Percentiles rank a stretch among this genome's conserved stretches.
Conservation (phyloP, 2,888 invertebrate genomes). For the Tenodera sinensis region DNA sequence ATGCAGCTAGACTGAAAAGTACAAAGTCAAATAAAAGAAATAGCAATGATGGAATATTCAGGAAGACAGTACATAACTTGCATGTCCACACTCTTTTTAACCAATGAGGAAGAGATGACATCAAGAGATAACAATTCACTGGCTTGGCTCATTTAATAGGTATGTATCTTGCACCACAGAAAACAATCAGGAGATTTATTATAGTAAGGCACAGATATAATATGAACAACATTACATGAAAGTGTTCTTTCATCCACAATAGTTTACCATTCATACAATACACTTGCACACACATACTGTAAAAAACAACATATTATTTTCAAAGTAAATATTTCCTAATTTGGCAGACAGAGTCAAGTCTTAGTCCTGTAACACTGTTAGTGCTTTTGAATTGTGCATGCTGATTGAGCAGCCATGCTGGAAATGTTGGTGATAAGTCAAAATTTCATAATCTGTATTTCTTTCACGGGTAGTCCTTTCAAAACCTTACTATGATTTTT, state of each 20-base stretch:
- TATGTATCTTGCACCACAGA: not conserved
- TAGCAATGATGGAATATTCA: not conserved
- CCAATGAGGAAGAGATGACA: not conserved
- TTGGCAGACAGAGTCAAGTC: not conserved
- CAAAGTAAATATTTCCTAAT: not conserved
- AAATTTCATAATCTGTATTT: not conserved
- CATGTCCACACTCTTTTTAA: not conserved
- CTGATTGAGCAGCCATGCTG: not conserved
- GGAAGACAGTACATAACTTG: not conserved
- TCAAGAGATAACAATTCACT: not conserved
- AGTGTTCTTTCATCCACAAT: not conserved
- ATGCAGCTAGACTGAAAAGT: not conserved
- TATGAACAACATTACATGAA: not conserved
- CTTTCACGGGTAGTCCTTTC: not conserved
- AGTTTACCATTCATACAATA: not conserved
- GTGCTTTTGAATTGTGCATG: not conserved
- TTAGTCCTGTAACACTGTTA: not conserved
- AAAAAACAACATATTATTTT: not conserved
- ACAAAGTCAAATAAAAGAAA: not conserved
- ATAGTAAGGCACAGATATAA: slow-evolving; percentile 11
- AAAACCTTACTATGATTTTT: not conserved
- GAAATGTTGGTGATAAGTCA: not conserved
- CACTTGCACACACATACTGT: not conserved
- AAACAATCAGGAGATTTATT: not conserved
- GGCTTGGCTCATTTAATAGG: not conserved